Conservation (phyloP, 1,140 invertebrate species). For the Ladona fulva region DNA sequence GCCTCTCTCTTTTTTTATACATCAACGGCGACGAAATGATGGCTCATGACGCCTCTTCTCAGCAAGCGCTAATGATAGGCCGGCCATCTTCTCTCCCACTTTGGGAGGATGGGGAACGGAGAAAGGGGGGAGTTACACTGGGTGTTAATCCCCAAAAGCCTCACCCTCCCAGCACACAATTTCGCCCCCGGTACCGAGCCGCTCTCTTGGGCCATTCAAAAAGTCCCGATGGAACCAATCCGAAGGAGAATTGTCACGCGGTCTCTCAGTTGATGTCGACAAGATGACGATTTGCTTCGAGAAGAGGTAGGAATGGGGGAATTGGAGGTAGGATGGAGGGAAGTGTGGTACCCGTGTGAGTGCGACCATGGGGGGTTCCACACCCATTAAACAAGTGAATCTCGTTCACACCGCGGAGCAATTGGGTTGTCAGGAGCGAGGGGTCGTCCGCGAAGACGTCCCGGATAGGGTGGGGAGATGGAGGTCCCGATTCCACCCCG, state of each 20-base stretch:
- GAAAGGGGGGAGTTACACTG: too few species aligned
- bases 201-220: neutral
- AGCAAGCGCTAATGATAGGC: neutral
- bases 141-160: neutral
- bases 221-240: neutral
- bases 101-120: too few species aligned
- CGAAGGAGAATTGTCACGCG: neutral
- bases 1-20: neutral
- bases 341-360: too few species aligned
- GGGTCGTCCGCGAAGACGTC: too few species aligned
- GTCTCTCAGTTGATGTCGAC: neutral
- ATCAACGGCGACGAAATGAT: slow-evolving; percentile 3
- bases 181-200: neutral
- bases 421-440: too few species aligned
- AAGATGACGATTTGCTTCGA: neutral
- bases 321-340: too few species aligned
- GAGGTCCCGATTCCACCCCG: too few species aligned
- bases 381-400: too few species aligned
- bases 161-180: neutral
- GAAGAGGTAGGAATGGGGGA: too few species aligned
- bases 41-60: neutral
- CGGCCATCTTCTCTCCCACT: neutral
- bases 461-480: too few species aligned
- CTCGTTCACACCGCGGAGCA: too few species aligned
- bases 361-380: too few species aligned